Evolutionary conservation across 2,797 vertebrate genomes (phyloP), one percentile per base, ranked within the genome.

Genomic region (Anas flavirostris): DNA sequence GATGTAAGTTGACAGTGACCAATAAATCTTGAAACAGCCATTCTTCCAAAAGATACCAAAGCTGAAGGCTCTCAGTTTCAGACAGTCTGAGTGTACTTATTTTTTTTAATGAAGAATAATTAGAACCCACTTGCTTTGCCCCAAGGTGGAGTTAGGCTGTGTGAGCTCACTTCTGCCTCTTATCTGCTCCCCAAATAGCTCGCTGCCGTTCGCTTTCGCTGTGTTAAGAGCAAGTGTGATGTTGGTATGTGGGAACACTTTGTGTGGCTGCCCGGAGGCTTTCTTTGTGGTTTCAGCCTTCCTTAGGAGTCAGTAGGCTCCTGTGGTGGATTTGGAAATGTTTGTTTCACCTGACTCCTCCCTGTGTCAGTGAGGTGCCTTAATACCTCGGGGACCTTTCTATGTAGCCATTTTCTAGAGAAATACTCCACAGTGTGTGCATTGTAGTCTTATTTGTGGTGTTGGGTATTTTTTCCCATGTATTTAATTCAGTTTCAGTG

Each of bases 281-380:
- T 95, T 74, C 41, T 66, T 12, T 43, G 90, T 12, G 66, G 58
- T 78, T 92, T 72, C 62, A 60, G 26, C 53, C 37, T 75, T 78
- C 55, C 18, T 78, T 23, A 9, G 1, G 70, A 75, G 16, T 83
- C 85, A 26, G 19, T 29, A 5, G 53, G 68, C 60, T 79, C 46
- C 79, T 37, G 43, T 59, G 82, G n/a, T 85, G 55, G 69, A 39
- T 81, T 88, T 75, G 46, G 22, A 78, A 8, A 17, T 73, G 26
- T 43, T 93, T 88, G 37, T 81, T 87, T 58, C 73, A 26, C 31
- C n/a, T n/a, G 22, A 31, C 18, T 29, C 25, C n/a, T 82, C 18
- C 52, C 44, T 55, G 22, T 81, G 62, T 74, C 62, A 60, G 28
- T 3, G 9, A 46, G 37, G 39, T 84, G 56, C 28, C 52, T 62